Percentiles rank a stretch among this genome's conserved stretches.
phyloP scores from a whole-genome alignment of 2,113 vertebrate genomes.

The Himantopus leucocephalus region DNA sequence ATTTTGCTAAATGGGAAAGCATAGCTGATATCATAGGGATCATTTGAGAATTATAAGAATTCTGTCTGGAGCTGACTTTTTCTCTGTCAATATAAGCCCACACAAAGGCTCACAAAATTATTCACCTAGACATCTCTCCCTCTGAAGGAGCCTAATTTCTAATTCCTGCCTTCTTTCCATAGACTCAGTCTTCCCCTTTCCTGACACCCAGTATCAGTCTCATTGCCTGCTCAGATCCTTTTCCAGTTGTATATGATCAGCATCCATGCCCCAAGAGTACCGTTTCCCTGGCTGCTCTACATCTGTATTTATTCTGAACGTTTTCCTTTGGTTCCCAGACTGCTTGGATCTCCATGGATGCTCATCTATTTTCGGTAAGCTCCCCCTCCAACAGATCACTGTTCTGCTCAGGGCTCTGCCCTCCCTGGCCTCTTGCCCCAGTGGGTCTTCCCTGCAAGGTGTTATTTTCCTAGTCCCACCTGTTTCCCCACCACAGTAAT shows the following conservation, averaged over 20 bases:
- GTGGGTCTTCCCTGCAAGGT: not conserved
- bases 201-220: not conserved
- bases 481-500: not conserved
- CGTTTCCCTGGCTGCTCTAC: not conserved
- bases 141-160: not conserved
- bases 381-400: not conserved
- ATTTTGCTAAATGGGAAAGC: not conserved
- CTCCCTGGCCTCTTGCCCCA: not conserved
- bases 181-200: not conserved
- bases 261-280: not conserved
- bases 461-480: not conserved
- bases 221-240: not conserved
- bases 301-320: constrained; percentile 5
- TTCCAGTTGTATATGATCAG: not conserved
- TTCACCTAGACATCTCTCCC: not conserved
- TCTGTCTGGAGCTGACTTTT: not conserved
- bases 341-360: constrained; percentile 13
- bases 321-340: constrained; percentile 43
- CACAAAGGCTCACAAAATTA: not conserved
- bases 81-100: not conserved
- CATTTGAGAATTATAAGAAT: not conserved
- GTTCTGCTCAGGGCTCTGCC: not conserved
- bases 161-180: not conserved
- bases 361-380: not conserved
- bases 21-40: not conserved